A percentile compares a stretch with the other conserved stretches of the same genome.
Conservation (phyloP, 2,113 vertebrate genomes). For the Lepus americanus region DNA sequence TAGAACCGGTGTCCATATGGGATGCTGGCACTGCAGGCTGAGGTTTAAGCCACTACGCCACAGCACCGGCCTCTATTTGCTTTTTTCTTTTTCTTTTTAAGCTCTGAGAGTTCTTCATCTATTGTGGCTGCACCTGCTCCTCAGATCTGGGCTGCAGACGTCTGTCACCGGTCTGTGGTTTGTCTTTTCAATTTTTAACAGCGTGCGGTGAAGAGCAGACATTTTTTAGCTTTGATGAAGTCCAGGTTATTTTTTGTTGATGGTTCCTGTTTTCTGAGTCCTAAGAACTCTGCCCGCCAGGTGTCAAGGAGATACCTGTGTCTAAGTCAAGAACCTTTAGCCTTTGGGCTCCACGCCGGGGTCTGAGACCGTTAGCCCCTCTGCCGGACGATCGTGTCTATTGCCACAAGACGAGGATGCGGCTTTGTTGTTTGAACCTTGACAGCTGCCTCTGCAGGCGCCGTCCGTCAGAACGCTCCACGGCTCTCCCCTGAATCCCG, state of each 20-base stretch:
- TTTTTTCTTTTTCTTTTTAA: neutral
- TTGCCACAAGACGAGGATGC: neutral
- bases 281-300: neutral
- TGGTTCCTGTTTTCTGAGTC: neutral
- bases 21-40: too few species aligned
- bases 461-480: neutral
- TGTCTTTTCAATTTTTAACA: neutral
- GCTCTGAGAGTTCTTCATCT: neutral
- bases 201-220: neutral
- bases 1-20: too few species aligned
- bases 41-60: too few species aligned
- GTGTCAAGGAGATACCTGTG: neutral
- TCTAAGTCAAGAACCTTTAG: neutral
- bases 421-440: neutral
- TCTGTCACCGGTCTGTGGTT: neutral
- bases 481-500: neutral
- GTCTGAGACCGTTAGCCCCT: neutral
- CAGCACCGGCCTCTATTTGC: too few species aligned
- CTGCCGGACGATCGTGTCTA: neutral
- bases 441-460: too few species aligned
- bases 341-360: neutral
- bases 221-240: neutral
- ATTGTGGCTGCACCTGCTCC: neutral
- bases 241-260: neutral
- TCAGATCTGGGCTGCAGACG: neutral